phyloP scores from a whole-genome alignment of 2,888 invertebrate species.

The Sarcophaga rosellei region DNA sequence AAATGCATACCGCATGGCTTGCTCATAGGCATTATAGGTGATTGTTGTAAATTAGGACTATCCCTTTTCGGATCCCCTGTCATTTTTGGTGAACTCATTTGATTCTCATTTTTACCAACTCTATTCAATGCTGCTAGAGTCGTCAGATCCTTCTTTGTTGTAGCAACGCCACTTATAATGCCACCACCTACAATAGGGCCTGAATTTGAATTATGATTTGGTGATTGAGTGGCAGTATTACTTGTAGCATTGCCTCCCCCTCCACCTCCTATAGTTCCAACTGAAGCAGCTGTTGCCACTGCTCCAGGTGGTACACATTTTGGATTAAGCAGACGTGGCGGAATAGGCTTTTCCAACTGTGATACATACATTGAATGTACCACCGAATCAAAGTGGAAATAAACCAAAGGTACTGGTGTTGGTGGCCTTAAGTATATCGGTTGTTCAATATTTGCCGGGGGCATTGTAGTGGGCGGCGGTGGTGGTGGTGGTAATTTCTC shows the following conservation, averaged over 20 bases:
- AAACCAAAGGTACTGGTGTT: constrained; percentile 75
- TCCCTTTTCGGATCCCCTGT: constrained; percentile 53
- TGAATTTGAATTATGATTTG: constrained; percentile 67
- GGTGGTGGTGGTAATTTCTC: constrained; percentile 74
- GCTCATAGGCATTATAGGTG: constrained; percentile 35
- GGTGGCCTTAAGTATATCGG: constrained; percentile 75
- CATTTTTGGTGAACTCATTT: constrained; percentile 69
- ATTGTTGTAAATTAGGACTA: constrained; percentile 45
- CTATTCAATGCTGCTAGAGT: constrained; percentile 70
- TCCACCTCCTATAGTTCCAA: constrained; percentile 17
- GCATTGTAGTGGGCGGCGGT: constrained; percentile 74
- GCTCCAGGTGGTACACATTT: constrained; percentile 73
- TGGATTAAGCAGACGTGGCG: constrained; percentile 76
- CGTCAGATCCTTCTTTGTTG: constrained; percentile 70
- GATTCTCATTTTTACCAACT: constrained; percentile 65
- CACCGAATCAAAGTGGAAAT: constrained; percentile 78
- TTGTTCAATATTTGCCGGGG: constrained; percentile 74
- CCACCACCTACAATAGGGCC: constrained; percentile 33
- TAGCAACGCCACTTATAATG: not conserved
- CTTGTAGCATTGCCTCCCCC: constrained; percentile 2
- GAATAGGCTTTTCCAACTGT: constrained; percentile 74
- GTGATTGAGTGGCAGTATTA: constrained; percentile 71
- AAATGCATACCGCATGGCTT: constrained; percentile 45
- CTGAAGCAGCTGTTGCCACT: constrained; percentile 52
- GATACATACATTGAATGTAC: constrained; percentile 77